These are phyloP conservation scores for Sula dactylatra DNA, from an alignment of 2,113 vertebrate genomes.

Conservation along the genomic window DNA sequence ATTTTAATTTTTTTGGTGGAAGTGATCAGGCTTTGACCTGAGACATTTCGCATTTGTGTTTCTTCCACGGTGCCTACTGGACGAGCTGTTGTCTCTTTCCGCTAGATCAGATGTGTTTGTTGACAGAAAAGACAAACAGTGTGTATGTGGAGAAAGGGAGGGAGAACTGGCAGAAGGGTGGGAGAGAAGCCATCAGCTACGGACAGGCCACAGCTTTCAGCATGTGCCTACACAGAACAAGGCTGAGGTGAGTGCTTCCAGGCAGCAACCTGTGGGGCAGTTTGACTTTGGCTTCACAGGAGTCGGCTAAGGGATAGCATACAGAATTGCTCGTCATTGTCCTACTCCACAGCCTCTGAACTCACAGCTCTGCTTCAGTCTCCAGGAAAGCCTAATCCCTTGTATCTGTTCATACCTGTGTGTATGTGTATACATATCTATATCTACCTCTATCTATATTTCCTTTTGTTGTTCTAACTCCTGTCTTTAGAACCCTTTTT, in stretches of 20 bases:
- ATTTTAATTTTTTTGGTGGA: background rate
- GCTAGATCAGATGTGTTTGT: background rate
- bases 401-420: rapidly evolving
- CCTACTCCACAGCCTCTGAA: background rate
- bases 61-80: background rate
- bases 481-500: background rate
- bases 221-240: background rate
- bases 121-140: background rate
- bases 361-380: background rate
- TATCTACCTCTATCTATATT: background rate
- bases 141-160: background rate
- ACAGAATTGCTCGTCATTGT: rapidly evolving
- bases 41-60: background rate
- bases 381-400: background rate
- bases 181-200: background rate
- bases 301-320: rapidly evolving
- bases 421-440: too few species aligned
- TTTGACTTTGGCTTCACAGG: rapidly evolving
- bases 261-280: too few species aligned
- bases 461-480: background rate
- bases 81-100: background rate
- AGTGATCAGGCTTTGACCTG: background rate
- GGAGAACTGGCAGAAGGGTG: too few species aligned
- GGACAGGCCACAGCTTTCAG: background rate
- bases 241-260: background rate